A percentile compares a stretch with the other conserved stretches of the same genome.
phyloP scores from a whole-genome alignment of 2,113 vertebrate species.

The Silurus glanis region DNA sequence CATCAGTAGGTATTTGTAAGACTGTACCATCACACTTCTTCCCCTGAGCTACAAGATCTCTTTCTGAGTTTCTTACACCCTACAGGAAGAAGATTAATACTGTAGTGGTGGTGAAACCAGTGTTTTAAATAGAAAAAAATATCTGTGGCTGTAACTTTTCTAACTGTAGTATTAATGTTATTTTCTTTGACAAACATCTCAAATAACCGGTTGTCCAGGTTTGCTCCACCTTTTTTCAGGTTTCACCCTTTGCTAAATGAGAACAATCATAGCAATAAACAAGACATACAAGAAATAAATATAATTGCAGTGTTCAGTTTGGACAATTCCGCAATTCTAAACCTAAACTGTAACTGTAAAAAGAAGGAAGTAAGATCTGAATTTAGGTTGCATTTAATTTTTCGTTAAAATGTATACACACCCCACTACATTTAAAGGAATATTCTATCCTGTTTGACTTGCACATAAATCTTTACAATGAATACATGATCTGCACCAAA shows the following conservation, averaged over 20 bases:
- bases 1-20: neutral
- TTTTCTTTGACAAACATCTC: neutral
- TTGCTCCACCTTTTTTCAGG: neutral
- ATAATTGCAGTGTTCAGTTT: neutral
- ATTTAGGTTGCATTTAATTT: neutral
- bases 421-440: neutral
- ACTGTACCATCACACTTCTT: neutral
- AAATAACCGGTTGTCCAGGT: constrained; percentile 9
- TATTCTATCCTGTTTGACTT: neutral
- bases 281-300: neutral
- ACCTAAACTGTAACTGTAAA: neutral
- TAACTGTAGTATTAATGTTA: neutral
- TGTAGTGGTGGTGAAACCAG: neutral
- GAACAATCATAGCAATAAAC: neutral
- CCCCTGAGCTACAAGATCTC: neutral
- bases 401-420: neutral
- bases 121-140: neutral
- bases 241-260: neutral
- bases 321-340: neutral
- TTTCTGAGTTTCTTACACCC: neutral
- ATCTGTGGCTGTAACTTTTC: neutral
- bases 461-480: neutral
- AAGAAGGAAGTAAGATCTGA: neutral
- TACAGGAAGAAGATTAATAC: neutral
- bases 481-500: neutral